Conservation (phyloP, 2,888 invertebrate species). For the Ectobius pallidus region DNA sequence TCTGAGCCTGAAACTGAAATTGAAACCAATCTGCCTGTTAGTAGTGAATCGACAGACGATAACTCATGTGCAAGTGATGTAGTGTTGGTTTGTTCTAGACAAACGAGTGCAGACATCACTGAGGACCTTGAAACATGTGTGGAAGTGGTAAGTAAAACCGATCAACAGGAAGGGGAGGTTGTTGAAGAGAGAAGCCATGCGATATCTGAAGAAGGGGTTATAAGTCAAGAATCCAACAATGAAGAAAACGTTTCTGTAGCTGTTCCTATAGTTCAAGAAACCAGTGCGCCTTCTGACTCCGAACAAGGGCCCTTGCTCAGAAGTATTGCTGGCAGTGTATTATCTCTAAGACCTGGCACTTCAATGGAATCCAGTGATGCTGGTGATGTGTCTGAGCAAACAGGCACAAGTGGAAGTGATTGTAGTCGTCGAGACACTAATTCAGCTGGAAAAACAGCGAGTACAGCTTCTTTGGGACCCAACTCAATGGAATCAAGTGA, state of each 20-base stretch:
- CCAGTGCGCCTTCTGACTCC: background rate
- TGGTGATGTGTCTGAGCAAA: conserved; percentile 61
- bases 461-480: conserved; percentile 67
- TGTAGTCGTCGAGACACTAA: conserved; percentile 58
- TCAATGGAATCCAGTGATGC: conserved; percentile 73
- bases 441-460: conserved; percentile 62
- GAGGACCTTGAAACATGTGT: conserved; percentile 34
- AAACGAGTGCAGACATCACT: conserved; percentile 39
- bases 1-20: background rate
- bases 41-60: conserved; percentile 7
- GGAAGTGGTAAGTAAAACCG: conserved; percentile 18
- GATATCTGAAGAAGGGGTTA: background rate
- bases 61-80: background rate
- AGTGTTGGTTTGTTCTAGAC: conserved; percentile 30
- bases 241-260: background rate
- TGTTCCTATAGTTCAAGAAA: background rate
- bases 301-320: background rate
- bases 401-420: conserved; percentile 63
- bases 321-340: conserved; percentile 6
- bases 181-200: background rate
- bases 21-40: background rate
- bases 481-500: conserved; percentile 48
- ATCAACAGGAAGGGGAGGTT: conserved; percentile 5
- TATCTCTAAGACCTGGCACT: conserved; percentile 63
- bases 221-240: too few species aligned